Conservation (phyloP, 1,140 invertebrate species). For the Drosophila aff. region DNA sequence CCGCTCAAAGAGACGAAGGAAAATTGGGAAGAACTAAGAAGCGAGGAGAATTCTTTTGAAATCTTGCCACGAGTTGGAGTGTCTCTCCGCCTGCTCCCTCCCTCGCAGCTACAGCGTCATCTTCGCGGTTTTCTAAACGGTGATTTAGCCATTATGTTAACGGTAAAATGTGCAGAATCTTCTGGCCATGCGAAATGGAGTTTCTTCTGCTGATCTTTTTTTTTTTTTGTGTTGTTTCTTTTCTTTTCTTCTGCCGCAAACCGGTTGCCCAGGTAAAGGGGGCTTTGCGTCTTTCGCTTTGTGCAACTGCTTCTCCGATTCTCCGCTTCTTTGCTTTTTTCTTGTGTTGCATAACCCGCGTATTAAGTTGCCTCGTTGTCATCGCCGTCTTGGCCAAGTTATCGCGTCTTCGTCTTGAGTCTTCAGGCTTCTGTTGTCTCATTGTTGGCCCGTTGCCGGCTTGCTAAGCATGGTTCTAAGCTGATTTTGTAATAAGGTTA, state of each 20-base stretch:
- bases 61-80: slow-evolving; percentile 31
- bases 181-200: slow-evolving; percentile 50
- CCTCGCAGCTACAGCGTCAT: slow-evolving; percentile 37
- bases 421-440: slow-evolving; percentile 25
- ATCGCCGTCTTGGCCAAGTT: slow-evolving; percentile 47
- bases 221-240: not conserved
- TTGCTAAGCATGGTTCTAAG: slow-evolving; percentile 37
- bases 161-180: slow-evolving; percentile 80
- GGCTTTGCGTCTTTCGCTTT: slow-evolving; percentile 35
- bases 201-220: slow-evolving; percentile 20
- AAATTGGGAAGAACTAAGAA: slow-evolving; percentile 48
- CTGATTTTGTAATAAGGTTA: slow-evolving; percentile 21
- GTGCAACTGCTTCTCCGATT: slow-evolving; percentile 41
- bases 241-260: slow-evolving; percentile 13
- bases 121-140: slow-evolving; percentile 76
- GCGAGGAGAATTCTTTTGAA: slow-evolving; percentile 49
- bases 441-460: slow-evolving; percentile 13
- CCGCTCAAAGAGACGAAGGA: slow-evolving; percentile 2
- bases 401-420: slow-evolving; percentile 14
- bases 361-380: slow-evolving; percentile 52
- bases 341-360: slow-evolving; percentile 44
- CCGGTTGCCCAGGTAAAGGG: slow-evolving; percentile 35
- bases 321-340: slow-evolving; percentile 28
- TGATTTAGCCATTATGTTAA: slow-evolving; percentile 82
- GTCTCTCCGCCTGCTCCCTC: slow-evolving; percentile 4